Evolutionary conservation across 2,888 invertebrate genomes (phyloP).

Genomic region (Drosophila subsilvestris): DNA sequence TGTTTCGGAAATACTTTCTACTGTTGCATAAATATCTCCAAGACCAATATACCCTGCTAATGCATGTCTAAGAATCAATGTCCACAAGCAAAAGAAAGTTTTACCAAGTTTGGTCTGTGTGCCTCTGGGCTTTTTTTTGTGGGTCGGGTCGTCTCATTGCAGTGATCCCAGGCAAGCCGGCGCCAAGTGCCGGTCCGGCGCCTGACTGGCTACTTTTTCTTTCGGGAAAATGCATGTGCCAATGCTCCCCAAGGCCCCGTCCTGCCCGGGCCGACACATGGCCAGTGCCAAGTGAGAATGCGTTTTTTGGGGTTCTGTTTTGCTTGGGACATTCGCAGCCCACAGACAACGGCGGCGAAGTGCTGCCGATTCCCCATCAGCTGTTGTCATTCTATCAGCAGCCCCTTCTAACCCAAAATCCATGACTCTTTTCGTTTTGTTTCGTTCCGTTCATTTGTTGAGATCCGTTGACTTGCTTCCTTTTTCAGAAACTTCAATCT

Average conservation of each 20-base stretch:
- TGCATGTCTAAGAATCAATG: neutral
- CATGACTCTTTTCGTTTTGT: slow-evolving; percentile 8
- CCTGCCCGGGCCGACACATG: slow-evolving; percentile 4
- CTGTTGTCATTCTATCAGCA: slow-evolving; percentile 38
- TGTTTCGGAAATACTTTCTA: no score
- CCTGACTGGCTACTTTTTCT: slow-evolving; percentile 30
- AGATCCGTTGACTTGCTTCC: no score
- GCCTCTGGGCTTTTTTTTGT: slow-evolving; percentile 7
- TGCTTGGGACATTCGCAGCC: slow-evolving; percentile 64
- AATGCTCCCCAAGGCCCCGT: slow-evolving; percentile 25
- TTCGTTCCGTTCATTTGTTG: neutral
- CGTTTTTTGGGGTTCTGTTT: slow-evolving; percentile 53
- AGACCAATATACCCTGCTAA: neutral
- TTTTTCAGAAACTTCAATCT: no score
- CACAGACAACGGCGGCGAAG: neutral
- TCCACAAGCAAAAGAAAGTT: slow-evolving; percentile 30
- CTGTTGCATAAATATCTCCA: no score
- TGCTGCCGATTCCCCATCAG: slow-evolving; percentile 16
- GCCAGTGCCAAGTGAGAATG: slow-evolving; percentile 10
- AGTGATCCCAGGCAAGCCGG: slow-evolving; percentile 42
- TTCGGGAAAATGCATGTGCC: slow-evolving; percentile 37
- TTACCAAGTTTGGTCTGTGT: slow-evolving; percentile 11
- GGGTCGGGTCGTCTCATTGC: slow-evolving; percentile 6
- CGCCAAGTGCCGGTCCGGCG: slow-evolving; percentile 47
- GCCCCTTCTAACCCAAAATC: neutral